Conservation (phyloP, 2,888 invertebrate species). For the Cryptosula pallasiana region DNA sequence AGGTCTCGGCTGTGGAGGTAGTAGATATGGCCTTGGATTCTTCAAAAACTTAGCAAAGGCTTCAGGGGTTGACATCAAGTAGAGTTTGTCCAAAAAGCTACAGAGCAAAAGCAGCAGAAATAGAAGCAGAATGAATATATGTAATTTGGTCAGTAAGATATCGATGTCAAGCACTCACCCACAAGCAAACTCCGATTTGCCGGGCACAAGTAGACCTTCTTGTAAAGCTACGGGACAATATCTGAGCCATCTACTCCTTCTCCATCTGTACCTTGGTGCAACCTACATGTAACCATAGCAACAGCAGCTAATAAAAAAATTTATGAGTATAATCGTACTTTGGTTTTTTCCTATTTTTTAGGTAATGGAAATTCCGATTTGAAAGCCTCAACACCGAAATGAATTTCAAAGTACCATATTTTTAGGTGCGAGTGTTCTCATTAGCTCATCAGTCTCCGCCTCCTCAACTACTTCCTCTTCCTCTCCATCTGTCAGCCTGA, state of each 20-base stretch:
- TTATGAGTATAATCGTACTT: no score
- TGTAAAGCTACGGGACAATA: conserved; percentile 51
- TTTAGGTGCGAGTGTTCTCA: conserved; percentile 42
- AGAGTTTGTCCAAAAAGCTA: conserved; percentile 53
- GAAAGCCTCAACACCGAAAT: no score
- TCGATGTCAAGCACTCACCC: conserved; percentile 40
- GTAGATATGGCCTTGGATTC: conserved; percentile 51
- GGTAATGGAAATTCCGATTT: no score
- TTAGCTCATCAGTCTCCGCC: conserved; percentile 48
- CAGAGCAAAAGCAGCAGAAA: no score
- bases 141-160: no score
- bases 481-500: conserved; percentile 44
- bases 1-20: conserved; percentile 49
- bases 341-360: no score
- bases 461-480: conserved; percentile 50
- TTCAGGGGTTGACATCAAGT: conserved; percentile 47
- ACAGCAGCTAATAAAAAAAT: no score
- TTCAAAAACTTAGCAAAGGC: conserved; percentile 49
- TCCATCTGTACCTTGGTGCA: conserved; percentile 48
- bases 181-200: conserved; percentile 51
- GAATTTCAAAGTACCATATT: no score
- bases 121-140: no score
- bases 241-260: conserved; percentile 45
- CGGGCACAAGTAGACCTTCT: conserved; percentile 47
- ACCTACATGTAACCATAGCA: neutral